Conservation (phyloP, 2,797 vertebrate species). For the Acipenser transmontanus region DNA sequence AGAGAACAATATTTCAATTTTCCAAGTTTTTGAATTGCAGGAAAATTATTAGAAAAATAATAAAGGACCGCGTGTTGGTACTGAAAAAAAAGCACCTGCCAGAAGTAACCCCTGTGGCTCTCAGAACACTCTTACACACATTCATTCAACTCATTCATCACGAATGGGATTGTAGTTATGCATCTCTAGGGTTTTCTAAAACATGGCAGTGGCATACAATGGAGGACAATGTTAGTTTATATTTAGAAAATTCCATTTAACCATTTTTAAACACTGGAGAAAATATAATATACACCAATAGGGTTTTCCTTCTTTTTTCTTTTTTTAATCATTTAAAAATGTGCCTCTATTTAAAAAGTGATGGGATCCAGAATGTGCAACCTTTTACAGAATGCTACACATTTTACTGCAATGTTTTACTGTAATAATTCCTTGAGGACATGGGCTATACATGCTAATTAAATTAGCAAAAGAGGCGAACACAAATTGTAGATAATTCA, state of each 20-base stretch:
- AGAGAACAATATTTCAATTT: slow-evolving; percentile 19
- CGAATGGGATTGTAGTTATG: slow-evolving; percentile 2
- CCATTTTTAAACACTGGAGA: too few species aligned
- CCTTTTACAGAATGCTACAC: neutral
- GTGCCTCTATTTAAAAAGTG: too few species aligned
- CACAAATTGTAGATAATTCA: slow-evolving; percentile 45
- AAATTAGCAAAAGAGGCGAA: slow-evolving; percentile 35
- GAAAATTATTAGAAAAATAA: slow-evolving; percentile 10
- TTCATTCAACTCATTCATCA: slow-evolving; percentile 8
- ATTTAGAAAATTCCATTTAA: too few species aligned
- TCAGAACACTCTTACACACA: slow-evolving; percentile 20
- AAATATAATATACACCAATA: too few species aligned
- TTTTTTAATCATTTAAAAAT: too few species aligned
- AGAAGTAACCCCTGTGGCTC: neutral
- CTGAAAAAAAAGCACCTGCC: slow-evolving; percentile 11
- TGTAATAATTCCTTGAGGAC: slow-evolving; percentile 25
- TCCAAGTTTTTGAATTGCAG: slow-evolving; percentile 9
- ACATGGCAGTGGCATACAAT: too few species aligned
- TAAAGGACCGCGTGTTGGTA: neutral
- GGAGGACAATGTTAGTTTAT: too few species aligned
- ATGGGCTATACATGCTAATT: slow-evolving; percentile 39
- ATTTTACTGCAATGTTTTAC: too few species aligned
- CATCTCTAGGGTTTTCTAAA: slow-evolving; percentile 19
- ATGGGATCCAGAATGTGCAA: neutral
- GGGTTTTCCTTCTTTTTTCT: too few species aligned